Evolutionary conservation across 1,140 invertebrate genomes (phyloP), one percentile per base, ranked within the genome.

Genomic region (Drosophila sp.): DNA sequence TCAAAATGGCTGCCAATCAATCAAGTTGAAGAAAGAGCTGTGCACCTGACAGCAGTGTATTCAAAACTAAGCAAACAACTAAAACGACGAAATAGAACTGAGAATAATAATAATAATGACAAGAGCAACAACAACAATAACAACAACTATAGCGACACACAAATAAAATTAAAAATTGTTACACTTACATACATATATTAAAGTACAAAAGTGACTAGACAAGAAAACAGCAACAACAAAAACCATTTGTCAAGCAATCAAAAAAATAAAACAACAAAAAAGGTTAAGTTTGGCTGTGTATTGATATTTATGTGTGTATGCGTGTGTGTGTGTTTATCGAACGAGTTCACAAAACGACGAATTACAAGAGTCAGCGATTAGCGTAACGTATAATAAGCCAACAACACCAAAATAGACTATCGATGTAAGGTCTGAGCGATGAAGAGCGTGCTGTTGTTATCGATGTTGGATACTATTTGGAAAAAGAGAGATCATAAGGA

Each of bases 1-100:
- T 65, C 51, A 81, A 80, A 67, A 76, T 81, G 78, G 78, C 78
- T 63, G 80, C 69, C 80, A 84, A 84, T 84, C 80, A 84, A 78
- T 73, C 75, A 66, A 38, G 9, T 9, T 29, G 43, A 29, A 34
- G 50, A 46, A 54, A 53, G 59, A 32, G 72, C 69, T 72, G 69
- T 80, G 78, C 78, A 81, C 78, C 78, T 80, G 78, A 34, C 78
- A 76, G 36, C 58, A 41, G 61, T 76, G 80, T 83, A 61, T 78
- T 66, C 65, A 58, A 65, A 71, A 46, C 50, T 56, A 56, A 53
- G 36, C 41, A 72, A 72, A 72, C 62, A 72, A 72, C 62, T 38
- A 53, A 70, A 53, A 54, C 61, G 62, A 38, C 67, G 59, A 77
- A 78, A 78, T 70, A 8, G 66, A 78, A 58, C 14, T 29, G 57